Base-by-base conservation (phyloP, 2,888 invertebrate species). In the Aporophyla nigra region DNA sequence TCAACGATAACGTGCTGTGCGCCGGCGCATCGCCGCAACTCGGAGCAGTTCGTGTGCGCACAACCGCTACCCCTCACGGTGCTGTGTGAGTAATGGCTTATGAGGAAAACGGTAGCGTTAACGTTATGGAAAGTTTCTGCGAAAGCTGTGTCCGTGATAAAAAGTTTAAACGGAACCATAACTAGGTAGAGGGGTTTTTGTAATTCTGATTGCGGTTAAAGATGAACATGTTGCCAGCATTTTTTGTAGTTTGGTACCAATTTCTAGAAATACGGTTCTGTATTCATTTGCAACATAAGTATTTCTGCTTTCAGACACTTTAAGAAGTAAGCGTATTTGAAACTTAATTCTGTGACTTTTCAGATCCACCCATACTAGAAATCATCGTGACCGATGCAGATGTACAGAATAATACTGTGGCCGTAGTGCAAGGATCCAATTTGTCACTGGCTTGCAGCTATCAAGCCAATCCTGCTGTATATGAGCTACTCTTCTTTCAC, bases 1-100 rank as follows among this genome's bases (percentile, higher is more conserved):
- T 89, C 94, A 16, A 90, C 86, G 12, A 85, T 96, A 33, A 94
- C 95, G n/a, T 96, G 96, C 85, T 96, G 96, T 86, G 94, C 92
- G 83, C 93, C 93, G 56, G 90, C 92, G 27, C 89, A 94, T 84
- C 82, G 81, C 1, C 93, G 93, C 43, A 90, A 82, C 69, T 83
- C 85, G 4, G 90, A 92, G 6, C 86, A 87, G 21, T 90, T 87
- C 78, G 85, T 92, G 33, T 96, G 96, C 87, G 93, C 96, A 10
- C 90, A 92, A 65, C 89, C 92, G 5, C 87, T 95, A 61, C 93
- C 94, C 19, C 92, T 96, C 33, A 92, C 91, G 40, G 94, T 96
- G 3, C 78, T 93, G 4, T 96, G 96, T 96, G 80, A 92, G 95
- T 93, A 59, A 76, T 53, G 24, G 40, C 43, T 3, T 46, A 21